Evolutionary conservation across 2,888 invertebrate genomes (phyloP).

Genomic region (Andrena trimmerana): DNA sequence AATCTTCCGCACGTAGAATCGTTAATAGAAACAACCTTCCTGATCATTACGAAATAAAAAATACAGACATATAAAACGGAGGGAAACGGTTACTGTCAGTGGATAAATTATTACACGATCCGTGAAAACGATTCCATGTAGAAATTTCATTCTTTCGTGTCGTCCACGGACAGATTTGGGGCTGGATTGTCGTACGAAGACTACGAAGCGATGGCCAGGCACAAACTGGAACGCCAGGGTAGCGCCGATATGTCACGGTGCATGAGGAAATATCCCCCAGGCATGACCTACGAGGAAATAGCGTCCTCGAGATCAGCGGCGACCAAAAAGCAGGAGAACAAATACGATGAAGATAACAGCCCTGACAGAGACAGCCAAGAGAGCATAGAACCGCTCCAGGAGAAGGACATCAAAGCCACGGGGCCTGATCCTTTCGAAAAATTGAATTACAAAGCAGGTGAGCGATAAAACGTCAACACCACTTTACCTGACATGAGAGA

Average conservation of each 20-base stretch:
- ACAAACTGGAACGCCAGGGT: conserved; percentile 82
- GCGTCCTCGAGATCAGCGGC: conserved; percentile 79
- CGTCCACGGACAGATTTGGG: conserved; percentile 74
- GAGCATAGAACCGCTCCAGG: conserved; percentile 82
- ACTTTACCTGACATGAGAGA: not conserved
- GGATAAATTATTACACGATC: not conserved
- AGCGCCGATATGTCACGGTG: conserved; percentile 76
- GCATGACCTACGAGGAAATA: conserved; percentile 84
- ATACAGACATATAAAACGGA: not conserved
- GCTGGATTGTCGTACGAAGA: conserved; percentile 83
- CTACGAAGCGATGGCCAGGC: conserved; percentile 83
- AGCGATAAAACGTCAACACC: conserved; percentile 44
- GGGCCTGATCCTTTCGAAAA: conserved; percentile 86
- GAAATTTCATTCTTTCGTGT: not conserved
- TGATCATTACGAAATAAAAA: not conserved
- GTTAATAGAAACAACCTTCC: too few species aligned
- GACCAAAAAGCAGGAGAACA: conserved; percentile 70
- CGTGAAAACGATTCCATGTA: not conserved
- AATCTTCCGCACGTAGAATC: too few species aligned
- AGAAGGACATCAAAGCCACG: conserved; percentile 83
- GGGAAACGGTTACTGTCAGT: not conserved
- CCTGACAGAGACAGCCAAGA: conserved; percentile 80
- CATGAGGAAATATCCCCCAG: conserved; percentile 80
- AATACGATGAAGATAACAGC: conserved; percentile 74
- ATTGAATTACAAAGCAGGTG: conserved; percentile 84